Percentiles rank a stretch among this genome's conserved stretches.
These are phyloP conservation scores for Ciona savignyi DNA, from an alignment of 23 tunicate genomes.

Conservation along the genomic window DNA sequence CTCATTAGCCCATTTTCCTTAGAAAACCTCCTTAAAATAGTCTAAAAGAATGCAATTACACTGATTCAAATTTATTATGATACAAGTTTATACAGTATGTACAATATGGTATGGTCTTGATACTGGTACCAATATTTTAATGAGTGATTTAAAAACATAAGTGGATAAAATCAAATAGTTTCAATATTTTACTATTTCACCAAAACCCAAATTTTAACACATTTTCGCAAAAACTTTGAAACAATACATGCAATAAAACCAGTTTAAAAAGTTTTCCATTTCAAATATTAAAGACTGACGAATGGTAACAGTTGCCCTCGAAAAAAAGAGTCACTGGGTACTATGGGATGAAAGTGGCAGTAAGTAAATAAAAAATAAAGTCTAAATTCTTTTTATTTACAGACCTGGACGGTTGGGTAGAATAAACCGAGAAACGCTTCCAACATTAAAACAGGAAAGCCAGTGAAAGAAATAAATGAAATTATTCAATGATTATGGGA, in stretches of 20 bases:
- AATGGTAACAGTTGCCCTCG: background rate
- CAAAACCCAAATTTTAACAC: background rate
- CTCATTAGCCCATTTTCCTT: no score
- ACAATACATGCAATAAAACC: background rate
- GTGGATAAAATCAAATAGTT: no score
- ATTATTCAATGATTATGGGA: background rate
- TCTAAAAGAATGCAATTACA: background rate
- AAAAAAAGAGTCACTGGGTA: background rate
- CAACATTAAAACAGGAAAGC: background rate
- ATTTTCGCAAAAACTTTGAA: background rate
- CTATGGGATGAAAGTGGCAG: background rate
- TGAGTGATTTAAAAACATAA: background rate
- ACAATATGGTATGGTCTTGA: background rate
- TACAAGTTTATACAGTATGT: background rate
- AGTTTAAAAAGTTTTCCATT: no score
- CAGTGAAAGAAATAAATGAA: background rate
- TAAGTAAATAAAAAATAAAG: background rate
- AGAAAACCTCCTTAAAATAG: no score
- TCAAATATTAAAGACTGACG: background rate
- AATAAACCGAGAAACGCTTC: background rate
- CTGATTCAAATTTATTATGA: background rate
- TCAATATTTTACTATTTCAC: no score
- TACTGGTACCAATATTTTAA: background rate
- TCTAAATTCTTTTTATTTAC: background rate
- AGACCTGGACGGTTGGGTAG: background rate